Conservation (phyloP, 2,113 vertebrate species). For the Podarcis cretensis region DNA sequence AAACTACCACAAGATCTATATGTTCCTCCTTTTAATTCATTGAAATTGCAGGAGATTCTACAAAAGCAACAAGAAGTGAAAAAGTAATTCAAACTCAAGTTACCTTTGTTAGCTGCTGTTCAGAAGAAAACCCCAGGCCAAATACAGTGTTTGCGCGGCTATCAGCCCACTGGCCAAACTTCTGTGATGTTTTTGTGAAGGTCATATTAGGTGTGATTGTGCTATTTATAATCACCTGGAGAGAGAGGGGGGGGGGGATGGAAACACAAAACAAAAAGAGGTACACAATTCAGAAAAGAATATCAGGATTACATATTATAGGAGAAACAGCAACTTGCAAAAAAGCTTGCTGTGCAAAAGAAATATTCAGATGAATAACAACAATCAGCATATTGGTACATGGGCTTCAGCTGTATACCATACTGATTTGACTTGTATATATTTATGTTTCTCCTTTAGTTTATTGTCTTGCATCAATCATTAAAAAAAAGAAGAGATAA, state of each 20-base stretch:
- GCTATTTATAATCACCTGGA: conserved; percentile 97
- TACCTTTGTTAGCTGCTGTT: conserved; percentile 95
- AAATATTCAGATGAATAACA: background rate
- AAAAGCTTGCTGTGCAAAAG: background rate
- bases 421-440: too few relatives aligned
- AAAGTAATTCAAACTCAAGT: background rate
- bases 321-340: conserved; percentile 28
- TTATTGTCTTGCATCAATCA: too few relatives aligned
- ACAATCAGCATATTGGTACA: too few relatives aligned
- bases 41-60: background rate
- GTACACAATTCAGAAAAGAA: background rate
- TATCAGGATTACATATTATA: conserved; percentile 25
- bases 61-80: background rate
- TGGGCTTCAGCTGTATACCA: too few relatives aligned
- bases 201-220: conserved; percentile 99
- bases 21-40: background rate
- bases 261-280: background rate
- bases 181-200: conserved; percentile 97
- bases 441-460: too few relatives aligned
- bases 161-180: conserved; percentile 98
- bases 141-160: conserved; percentile 98
- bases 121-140: conserved; percentile 91
- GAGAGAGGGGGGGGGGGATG: conserved; percentile 16
- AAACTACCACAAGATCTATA: background rate
- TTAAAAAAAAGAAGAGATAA: too few relatives aligned